Evolutionary conservation across 2,797 vertebrate species (phyloP).

Genomic region (Hippopotamyrus pictus): DNA sequence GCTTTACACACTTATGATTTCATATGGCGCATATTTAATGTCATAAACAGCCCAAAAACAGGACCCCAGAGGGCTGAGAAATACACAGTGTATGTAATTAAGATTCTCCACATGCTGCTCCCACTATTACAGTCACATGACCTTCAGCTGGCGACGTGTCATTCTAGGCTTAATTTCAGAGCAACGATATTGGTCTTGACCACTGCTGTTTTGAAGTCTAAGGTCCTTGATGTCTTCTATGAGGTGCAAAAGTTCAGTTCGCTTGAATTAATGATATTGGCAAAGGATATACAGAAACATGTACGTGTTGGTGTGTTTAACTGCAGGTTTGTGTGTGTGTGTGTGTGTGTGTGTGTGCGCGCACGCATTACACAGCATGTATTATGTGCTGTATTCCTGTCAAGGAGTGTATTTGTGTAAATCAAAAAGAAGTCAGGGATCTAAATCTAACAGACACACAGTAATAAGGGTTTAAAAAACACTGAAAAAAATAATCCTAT

Average conservation of each 20-base stretch:
- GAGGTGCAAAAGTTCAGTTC: not conserved
- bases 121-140: not conserved
- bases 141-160: not conserved
- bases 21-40: not conserved
- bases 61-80: not conserved
- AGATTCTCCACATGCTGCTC: not conserved
- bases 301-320: not conserved
- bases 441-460: not conserved
- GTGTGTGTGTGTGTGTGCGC: not conserved
- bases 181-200: not conserved
- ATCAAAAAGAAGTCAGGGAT: not conserved
- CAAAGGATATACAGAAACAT: not conserved
- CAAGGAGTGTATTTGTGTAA: not conserved
- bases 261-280: not conserved
- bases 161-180: not conserved
- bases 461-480: not conserved
- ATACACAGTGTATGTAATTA: not conserved
- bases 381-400: not conserved
- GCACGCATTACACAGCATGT: not conserved
- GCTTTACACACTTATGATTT: slow-evolving; percentile 8
- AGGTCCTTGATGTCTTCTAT: not conserved
- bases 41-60: slow-evolving; percentile 1
- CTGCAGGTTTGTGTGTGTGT: not conserved
- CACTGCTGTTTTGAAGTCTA: not conserved
- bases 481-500: not conserved